These are phyloP conservation scores for Nasonia longicornis DNA, from an alignment of 1,140 invertebrate genomes.

Conservation along the genomic window DNA sequence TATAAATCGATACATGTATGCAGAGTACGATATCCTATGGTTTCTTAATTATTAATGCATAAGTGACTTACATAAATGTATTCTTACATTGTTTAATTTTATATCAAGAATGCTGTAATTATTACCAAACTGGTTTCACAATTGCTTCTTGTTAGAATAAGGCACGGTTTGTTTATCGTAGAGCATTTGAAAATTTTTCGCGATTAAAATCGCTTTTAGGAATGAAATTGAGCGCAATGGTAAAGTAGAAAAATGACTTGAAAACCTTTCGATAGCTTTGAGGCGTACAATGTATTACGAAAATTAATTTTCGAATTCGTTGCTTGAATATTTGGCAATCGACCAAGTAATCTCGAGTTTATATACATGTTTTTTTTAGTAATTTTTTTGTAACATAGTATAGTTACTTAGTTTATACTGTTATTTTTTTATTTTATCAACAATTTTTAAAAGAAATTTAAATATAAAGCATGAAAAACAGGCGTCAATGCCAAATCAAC, in stretches of 20 bases:
- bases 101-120: constrained; percentile 44
- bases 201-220: constrained; percentile 37
- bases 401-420: constrained; percentile 17
- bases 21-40: constrained; percentile 42
- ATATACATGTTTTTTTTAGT: constrained; percentile 29
- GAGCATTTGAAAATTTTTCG: constrained; percentile 43
- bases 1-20: constrained; percentile 48
- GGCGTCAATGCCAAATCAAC: constrained; percentile 28
- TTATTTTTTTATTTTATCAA: constrained; percentile 7
- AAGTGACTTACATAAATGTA: constrained; percentile 49
- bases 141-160: constrained; percentile 49
- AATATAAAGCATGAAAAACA: constrained; percentile 33
- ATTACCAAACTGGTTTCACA: constrained; percentile 46
- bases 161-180: constrained; percentile 43
- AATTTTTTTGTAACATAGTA: constrained; percentile 32
- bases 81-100: constrained; percentile 42
- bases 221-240: constrained; percentile 42
- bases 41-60: constrained; percentile 46
- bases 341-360: constrained; percentile 41
- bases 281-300: constrained; percentile 29
- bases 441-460: constrained; percentile 13
- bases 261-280: constrained; percentile 33
- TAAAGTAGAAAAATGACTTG: constrained; percentile 21
- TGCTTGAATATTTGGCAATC: constrained; percentile 44
- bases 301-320: constrained; percentile 45